Conservation (phyloP, 1,140 invertebrate genomes). For the Drosophila tristis region DNA sequence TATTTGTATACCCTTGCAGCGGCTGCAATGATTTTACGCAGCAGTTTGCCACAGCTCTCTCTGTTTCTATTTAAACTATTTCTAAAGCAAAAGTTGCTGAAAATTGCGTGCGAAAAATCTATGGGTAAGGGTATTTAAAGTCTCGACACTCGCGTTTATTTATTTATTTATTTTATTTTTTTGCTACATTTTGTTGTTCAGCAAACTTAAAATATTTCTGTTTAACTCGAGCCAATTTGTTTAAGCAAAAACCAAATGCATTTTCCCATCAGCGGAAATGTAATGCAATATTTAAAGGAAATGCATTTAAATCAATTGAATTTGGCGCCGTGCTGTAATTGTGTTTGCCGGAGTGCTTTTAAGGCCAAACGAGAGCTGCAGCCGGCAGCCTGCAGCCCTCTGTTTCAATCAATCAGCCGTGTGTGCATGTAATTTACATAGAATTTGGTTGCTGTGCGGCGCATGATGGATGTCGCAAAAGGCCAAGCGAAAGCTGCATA, state of each 20-base stretch:
- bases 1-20: too few relatives aligned
- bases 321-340: constrained; percentile 42
- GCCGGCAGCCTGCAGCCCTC: background rate
- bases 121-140: too few relatives aligned
- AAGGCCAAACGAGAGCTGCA: constrained; percentile 33
- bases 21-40: too few relatives aligned
- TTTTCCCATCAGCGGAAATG: constrained; percentile 43
- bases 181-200: too few relatives aligned
- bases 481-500: constrained; percentile 51
- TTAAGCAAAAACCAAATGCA: constrained; percentile 41
- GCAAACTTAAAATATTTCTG: background rate
- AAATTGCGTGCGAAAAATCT: too few relatives aligned
- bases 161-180: too few relatives aligned
- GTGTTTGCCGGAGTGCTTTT: constrained; percentile 63
- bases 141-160: too few relatives aligned
- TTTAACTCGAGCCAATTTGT: constrained; percentile 18
- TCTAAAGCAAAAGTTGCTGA: too few relatives aligned
- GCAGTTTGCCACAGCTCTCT: too few relatives aligned
- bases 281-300: constrained; percentile 64
- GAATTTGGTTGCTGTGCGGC: constrained; percentile 8
- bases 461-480: constrained; percentile 57
- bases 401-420: constrained; percentile 61
- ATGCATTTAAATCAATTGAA: constrained; percentile 42
- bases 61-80: too few relatives aligned
- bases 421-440: constrained; percentile 22